Evolutionary conservation across 2,113 vertebrate genomes (phyloP).

Genomic region (Cebidichthys violaceus): DNA sequence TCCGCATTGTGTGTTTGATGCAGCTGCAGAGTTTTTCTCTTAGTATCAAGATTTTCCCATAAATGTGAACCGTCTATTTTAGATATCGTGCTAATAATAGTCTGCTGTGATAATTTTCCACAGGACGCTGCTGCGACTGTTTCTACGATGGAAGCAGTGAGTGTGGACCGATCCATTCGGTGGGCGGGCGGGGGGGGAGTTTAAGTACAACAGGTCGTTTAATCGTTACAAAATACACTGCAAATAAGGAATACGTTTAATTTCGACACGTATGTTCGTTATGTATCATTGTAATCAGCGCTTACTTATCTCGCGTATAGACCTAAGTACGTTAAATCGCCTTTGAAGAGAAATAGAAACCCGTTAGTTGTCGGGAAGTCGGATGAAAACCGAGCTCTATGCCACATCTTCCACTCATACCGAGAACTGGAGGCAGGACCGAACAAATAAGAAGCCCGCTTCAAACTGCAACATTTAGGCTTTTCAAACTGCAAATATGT

Average conservation of each 20-base stretch:
- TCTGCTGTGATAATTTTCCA: conserved; percentile 73
- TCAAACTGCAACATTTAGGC: not conserved
- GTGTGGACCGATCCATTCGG: conserved; percentile 64
- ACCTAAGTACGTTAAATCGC: not conserved
- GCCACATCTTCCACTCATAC: conserved; percentile 77
- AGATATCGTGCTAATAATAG: conserved; percentile 76
- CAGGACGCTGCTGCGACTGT: conserved; percentile 66
- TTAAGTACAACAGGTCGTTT: not conserved
- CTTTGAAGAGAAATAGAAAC: not conserved
- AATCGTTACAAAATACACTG: rapidly evolving
- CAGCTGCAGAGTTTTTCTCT: not conserved
- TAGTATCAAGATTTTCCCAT: conserved; percentile 27
- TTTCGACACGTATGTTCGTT: rapidly evolving
- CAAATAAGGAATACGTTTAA: rapidly evolving
- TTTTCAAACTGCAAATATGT: not conserved
- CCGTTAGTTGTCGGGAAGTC: conserved; percentile 57
- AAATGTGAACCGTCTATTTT: conserved; percentile 66
- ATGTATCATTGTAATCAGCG: rapidly evolving
- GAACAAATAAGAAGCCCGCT: not conserved
- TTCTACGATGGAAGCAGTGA: conserved; percentile 63
- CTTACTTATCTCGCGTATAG: rapidly evolving
- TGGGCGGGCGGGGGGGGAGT: not conserved
- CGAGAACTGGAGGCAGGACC: conserved; percentile 19
- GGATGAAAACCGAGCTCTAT: conserved; percentile 78
- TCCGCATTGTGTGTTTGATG: not conserved